Evolutionary conservation across 2,888 invertebrate genomes (phyloP).

Genomic region (Trisateles emortualis): DNA sequence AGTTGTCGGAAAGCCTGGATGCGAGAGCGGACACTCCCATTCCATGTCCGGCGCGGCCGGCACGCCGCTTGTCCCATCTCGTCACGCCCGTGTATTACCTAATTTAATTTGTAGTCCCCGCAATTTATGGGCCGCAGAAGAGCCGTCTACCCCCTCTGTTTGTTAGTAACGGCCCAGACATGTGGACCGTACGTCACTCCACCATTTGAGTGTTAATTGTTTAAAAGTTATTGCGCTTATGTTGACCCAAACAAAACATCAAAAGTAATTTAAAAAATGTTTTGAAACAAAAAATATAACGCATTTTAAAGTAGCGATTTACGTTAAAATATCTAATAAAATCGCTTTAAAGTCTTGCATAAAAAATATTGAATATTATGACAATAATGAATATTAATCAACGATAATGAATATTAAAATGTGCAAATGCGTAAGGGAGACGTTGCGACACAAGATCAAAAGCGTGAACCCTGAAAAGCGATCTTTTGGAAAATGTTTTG

Average conservation of each 20-base stretch:
- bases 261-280: neutral
- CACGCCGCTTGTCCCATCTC: conserved; percentile 77
- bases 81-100: conserved; percentile 84
- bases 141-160: conserved; percentile 72
- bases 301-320: neutral
- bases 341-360: conserved; percentile 16
- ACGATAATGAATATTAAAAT: conserved; percentile 44
- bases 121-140: conserved; percentile 82
- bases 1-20: conserved; percentile 48
- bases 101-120: conserved; percentile 85
- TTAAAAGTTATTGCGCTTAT: conserved; percentile 22
- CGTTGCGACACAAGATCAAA: conserved; percentile 29
- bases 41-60: conserved; percentile 77
- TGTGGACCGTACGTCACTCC: conserved; percentile 52
- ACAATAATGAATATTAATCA: conserved; percentile 44
- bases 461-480: conserved; percentile 15
- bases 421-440: conserved; percentile 40
- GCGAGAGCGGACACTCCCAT: conserved; percentile 77
- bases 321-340: conserved; percentile 10
- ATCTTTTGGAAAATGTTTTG: conserved; percentile 20
- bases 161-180: conserved; percentile 61
- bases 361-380: conserved; percentile 34
- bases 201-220: conserved; percentile 49
- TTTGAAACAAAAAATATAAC: no score
- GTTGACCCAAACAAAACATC: neutral